These are phyloP conservation scores for Chiroxiphia lanceolata DNA, from an alignment of 2,797 vertebrate genomes.

Conservation along the genomic window DNA sequence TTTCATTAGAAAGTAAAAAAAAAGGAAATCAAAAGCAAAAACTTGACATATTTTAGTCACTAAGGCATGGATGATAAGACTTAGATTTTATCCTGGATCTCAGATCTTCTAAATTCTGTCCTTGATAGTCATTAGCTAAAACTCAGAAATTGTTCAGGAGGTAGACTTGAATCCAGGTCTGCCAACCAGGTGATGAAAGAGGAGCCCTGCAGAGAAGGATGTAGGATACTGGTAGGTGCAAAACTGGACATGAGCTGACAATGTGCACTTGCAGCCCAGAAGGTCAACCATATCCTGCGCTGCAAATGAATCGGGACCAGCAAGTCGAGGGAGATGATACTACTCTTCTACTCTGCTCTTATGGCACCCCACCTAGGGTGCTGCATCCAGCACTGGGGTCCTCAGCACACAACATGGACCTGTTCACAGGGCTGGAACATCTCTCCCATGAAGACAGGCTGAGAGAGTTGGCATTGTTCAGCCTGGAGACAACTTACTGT, in stretches of 20 bases:
- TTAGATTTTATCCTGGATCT: not conserved
- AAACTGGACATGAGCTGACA: not conserved
- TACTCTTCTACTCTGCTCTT: not conserved
- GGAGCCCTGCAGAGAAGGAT: not conserved
- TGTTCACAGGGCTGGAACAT: not conserved
- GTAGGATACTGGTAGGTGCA: not conserved
- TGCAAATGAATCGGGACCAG: not conserved
- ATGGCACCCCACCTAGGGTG: not conserved
- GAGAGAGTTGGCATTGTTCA: not conserved
- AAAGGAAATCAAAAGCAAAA: not conserved
- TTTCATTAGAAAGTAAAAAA: not conserved
- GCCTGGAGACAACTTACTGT: not conserved
- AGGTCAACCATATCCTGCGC: not conserved
- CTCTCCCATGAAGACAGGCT: not conserved
- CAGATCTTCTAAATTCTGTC: not conserved
- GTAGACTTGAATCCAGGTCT: not conserved
- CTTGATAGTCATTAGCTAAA: not conserved
- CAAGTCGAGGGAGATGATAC: not conserved
- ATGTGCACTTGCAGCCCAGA: not conserved
- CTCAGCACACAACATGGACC: not conserved
- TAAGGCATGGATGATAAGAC: not conserved
- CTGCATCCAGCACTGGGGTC: rapidly evolving
- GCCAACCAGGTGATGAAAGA: not conserved
- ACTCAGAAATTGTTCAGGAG: not conserved
- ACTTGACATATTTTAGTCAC: not conserved